Percentiles rank a stretch among this genome's conserved stretches.
These are phyloP conservation scores for Carollia perspicillata DNA, from an alignment of 2,113 vertebrate species.

Conservation along the genomic window DNA sequence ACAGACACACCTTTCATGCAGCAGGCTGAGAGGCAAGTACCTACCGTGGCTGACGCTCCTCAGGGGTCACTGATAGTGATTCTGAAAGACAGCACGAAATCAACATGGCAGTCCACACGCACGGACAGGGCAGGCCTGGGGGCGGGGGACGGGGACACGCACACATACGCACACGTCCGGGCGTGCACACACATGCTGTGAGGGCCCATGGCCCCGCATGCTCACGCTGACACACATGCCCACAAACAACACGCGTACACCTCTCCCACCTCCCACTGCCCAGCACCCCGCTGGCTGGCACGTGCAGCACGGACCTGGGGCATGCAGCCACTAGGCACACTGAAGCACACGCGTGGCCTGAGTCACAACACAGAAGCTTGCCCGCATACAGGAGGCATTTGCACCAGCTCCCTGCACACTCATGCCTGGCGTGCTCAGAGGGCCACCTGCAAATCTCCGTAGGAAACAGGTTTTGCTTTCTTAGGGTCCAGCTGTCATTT, in stretches of 20 bases:
- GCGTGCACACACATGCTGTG: conserved; percentile 72
- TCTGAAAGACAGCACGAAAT: conserved; percentile 97
- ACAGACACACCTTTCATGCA: conserved; percentile 81
- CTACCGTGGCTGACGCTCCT: conserved; percentile 94
- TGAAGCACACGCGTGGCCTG: conserved; percentile 56
- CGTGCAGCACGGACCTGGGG: conserved; percentile 48
- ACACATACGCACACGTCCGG: conserved; percentile 67
- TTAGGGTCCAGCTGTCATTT: background rate
- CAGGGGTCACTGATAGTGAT: conserved; percentile 99
- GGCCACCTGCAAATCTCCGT: background rate
- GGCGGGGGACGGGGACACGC: conserved; percentile 62
- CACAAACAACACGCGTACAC: background rate
- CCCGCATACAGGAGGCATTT: conserved; percentile 57
- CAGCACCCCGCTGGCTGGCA: conserved; percentile 17
- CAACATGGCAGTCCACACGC: conserved; percentile 88
- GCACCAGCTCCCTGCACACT: conserved; percentile 73
- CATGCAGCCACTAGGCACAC: conserved; percentile 51
- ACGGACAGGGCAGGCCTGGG: conserved; percentile 73
- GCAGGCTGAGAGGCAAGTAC: conserved; percentile 83
- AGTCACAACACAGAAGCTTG: conserved; percentile 70
- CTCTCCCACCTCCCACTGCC: conserved; percentile 3
- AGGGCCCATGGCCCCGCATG: conserved; percentile 64
- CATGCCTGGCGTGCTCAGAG: conserved; percentile 27
- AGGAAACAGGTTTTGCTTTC: background rate
- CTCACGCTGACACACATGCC: conserved; percentile 65